Conservation (phyloP, 2,797 vertebrate species). For the Chrosomus eos region DNA sequence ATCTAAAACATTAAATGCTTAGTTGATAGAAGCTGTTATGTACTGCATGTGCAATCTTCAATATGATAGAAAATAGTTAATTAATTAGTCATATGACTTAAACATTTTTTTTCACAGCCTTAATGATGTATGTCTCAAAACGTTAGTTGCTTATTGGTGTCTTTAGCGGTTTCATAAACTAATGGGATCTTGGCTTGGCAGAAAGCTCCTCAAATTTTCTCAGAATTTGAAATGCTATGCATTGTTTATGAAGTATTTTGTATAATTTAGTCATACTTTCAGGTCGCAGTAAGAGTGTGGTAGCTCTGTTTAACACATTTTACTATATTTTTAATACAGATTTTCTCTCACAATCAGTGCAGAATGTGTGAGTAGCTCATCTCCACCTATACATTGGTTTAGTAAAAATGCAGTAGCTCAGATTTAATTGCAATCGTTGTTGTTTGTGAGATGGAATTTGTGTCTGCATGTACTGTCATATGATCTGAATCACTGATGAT, state of each 20-base stretch:
- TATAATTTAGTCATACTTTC: neutral
- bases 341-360: neutral
- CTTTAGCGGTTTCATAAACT: neutral
- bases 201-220: neutral
- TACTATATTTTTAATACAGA: neutral
- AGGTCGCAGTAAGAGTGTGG: neutral
- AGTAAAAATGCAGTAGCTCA: neutral
- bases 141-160: slow-evolving; percentile 2
- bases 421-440: neutral
- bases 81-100: slow-evolving; percentile 30
- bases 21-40: slow-evolving; percentile 48
- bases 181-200: neutral
- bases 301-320: neutral
- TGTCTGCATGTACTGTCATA: neutral
- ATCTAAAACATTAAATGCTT: slow-evolving; percentile 62
- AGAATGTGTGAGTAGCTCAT: neutral
- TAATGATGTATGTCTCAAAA: slow-evolving; percentile 5
- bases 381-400: neutral
- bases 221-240: neutral
- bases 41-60: slow-evolving; percentile 17
- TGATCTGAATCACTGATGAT: neutral
- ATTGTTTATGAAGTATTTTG: neutral
- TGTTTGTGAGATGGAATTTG: neutral
- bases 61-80: slow-evolving; percentile 34
- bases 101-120: neutral